These are phyloP conservation scores for Nymphalis c-album DNA, from an alignment of 2,888 invertebrate species.

Conservation along the genomic window DNA sequence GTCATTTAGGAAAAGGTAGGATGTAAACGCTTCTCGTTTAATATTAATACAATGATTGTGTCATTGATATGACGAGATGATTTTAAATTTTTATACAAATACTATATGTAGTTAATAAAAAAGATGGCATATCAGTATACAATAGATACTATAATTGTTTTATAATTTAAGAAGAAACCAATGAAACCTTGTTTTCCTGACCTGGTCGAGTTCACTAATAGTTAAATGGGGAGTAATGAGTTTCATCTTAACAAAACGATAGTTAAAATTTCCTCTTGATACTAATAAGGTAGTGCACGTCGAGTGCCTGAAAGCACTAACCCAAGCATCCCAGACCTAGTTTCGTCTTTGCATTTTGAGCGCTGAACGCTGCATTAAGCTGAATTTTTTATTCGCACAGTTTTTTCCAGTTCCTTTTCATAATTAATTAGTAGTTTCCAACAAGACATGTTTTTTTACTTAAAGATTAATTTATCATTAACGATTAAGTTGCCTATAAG, in stretches of 20 bases:
- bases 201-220: background rate
- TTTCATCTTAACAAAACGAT: conserved; percentile 11
- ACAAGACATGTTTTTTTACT: conserved; percentile 18
- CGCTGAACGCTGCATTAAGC: conserved; percentile 33
- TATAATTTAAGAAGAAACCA: too few relatives aligned
- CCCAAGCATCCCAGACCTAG: conserved; percentile 36
- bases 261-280: conserved; percentile 7
- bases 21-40: too few relatives aligned
- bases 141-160: too few relatives aligned
- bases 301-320: background rate
- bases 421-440: conserved; percentile 32
- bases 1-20: too few relatives aligned
- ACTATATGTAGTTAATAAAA: too few relatives aligned
- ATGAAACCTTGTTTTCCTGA: too few relatives aligned
- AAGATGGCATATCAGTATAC: too few relatives aligned
- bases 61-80: too few relatives aligned
- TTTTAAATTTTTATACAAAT: too few relatives aligned
- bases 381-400: conserved; percentile 44
- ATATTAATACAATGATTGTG: too few relatives aligned
- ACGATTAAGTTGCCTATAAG: background rate
- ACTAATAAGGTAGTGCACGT: conserved; percentile 12
- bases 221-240: background rate
- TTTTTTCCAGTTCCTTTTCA: conserved; percentile 28
- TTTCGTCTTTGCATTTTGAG: conserved; percentile 42
- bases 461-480: conserved; percentile 1